Base-by-base conservation (phyloP, 2,113 vertebrate genomes). In the Fregetta grallaria region DNA sequence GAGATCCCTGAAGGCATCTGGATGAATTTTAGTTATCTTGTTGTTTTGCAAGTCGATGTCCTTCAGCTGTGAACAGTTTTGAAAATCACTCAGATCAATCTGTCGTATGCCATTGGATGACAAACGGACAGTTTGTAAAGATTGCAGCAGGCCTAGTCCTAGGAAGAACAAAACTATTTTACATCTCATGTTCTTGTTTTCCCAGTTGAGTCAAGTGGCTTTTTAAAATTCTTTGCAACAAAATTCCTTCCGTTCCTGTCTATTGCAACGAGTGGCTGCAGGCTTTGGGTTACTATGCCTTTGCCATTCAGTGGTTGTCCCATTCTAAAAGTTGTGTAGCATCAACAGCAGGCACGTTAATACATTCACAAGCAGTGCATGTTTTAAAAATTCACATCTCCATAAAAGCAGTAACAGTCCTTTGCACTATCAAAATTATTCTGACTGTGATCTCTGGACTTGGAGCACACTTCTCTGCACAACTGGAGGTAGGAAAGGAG, bases 31-130 rank as follows among this genome's bases (percentile, higher is more conserved):
- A 75, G 90, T 96, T 97, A 99, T 98, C 91, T 95, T 98, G 96
- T 99, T 99, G 75, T 98, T 97, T 52, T 97, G 97, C 78, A 99
- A 97, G 91, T 98, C 52, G 15, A 99, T 95, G 70, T 97, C 98
- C 94, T 94, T 97, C 62, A 99, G 97, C 78, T 97, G 93, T 15
- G 73, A 97, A 68, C 98, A 99, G 83, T 98, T 97, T 15, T 74
- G 91, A 47, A 99, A 98, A 55, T 98, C 98, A 50, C 65, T 92
- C 38, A 36, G 61, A 17, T 55, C 93, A 27, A 99, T 91, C 44
- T 94, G 90, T 15, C 89, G 93, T 95, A 99, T 99, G 87, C 42
- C 82, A 90, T 99, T 99, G 94, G 98, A 98, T 68, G 99, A 98
- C 62, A 99, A 97, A 63, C 93, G 95, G 90, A 99, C 96, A 79